Percentiles rank a stretch among this genome's conserved stretches.
Conservation (phyloP, 2,797 vertebrate species). For the Urocyon cinereoargenteus region DNA sequence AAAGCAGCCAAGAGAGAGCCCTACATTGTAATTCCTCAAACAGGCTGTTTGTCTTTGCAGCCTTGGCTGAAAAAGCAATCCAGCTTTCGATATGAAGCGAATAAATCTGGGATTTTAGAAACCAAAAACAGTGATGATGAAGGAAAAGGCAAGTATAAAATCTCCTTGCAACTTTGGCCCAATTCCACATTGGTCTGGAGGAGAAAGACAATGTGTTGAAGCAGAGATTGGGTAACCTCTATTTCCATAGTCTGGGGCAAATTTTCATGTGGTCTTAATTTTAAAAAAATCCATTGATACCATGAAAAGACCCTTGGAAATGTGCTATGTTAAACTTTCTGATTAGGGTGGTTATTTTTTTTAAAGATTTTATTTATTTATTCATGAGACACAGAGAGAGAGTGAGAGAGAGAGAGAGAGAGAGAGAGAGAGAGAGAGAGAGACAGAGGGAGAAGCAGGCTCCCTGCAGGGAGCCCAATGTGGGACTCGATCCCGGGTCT, state of each 20-base stretch:
- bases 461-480: no score
- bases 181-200: slow-evolving; percentile 32
- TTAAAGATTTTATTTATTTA: no score
- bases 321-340: slow-evolving; percentile 45
- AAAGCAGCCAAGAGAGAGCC: slow-evolving; percentile 52
- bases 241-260: slow-evolving; percentile 3
- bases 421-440: no score
- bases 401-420: no score
- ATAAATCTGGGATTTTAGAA: slow-evolving; percentile 57
- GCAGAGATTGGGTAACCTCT: not conserved
- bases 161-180: slow-evolving; percentile 27
- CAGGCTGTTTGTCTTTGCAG: slow-evolving; percentile 64
- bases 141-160: slow-evolving; percentile 35
- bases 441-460: no score
- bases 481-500: no score
- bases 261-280: slow-evolving; percentile 8
- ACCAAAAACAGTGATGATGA: slow-evolving; percentile 24
- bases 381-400: no score
- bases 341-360: slow-evolving; percentile 44
- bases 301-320: slow-evolving; percentile 52
- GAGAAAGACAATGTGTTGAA: slow-evolving; percentile 18
- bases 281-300: not conserved
- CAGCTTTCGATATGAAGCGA: slow-evolving; percentile 52
- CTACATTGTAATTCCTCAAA: slow-evolving; percentile 58
- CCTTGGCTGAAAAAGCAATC: slow-evolving; percentile 62